Conservation (phyloP, 2,797 vertebrate species). For the Hypotaenidia philippensis region DNA sequence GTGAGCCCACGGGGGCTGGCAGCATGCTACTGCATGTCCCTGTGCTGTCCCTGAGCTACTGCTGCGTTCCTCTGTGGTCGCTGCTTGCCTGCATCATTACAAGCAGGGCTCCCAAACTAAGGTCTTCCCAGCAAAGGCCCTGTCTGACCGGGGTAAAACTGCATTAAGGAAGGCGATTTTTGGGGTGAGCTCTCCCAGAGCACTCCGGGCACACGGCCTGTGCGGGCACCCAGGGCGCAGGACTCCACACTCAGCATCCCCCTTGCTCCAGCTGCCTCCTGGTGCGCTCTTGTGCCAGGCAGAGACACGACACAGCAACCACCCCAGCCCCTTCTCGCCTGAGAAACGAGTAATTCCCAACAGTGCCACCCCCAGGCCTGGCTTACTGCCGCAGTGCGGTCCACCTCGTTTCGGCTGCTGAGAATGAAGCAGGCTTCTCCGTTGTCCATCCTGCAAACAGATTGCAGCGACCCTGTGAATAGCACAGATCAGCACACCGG, state of each 20-base stretch:
- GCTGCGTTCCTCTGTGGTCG: fast-evolving
- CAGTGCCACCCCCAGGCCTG: not conserved
- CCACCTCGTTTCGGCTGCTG: constrained; percentile 93
- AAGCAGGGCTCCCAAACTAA: not conserved
- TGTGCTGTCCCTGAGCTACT: not conserved
- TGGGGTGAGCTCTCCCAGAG: not conserved
- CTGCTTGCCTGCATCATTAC: not conserved
- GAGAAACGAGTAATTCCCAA: fast-evolving
- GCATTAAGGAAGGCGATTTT: not conserved
- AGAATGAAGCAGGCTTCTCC: constrained; percentile 95
- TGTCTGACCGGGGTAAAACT: not conserved
- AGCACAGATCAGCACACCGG: not conserved
- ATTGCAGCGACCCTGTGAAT: constrained; percentile 38
- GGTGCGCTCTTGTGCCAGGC: fast-evolving
- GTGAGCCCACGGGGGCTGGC: not conserved
- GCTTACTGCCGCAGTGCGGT: constrained; percentile 92
- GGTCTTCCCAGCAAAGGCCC: not conserved
- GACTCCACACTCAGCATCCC: not conserved
- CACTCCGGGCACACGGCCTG: not conserved
- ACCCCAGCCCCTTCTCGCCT: not conserved
- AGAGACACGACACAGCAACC: fast-evolving
- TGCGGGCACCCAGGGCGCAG: no score
- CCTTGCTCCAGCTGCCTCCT: fast-evolving
- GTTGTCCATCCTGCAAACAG: constrained; percentile 90
- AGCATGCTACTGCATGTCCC: fast-evolving